A percentile compares a stretch with the other conserved stretches of the same genome.
These are phyloP conservation scores for Aphidius colemani DNA, from an alignment of 2,888 invertebrate genomes.

Conservation along the genomic window DNA sequence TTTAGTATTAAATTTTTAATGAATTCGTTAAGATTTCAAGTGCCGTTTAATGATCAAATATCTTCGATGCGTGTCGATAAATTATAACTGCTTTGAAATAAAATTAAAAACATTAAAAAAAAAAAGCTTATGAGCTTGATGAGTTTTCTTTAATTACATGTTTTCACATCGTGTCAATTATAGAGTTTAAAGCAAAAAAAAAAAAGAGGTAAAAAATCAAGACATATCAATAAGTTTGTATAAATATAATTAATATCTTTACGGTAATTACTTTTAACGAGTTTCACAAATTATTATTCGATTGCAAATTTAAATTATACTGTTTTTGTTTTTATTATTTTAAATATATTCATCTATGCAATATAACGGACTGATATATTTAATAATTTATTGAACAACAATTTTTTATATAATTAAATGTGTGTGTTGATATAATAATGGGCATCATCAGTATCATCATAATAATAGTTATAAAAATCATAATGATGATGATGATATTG, in stretches of 20 bases:
- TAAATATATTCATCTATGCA: too few species aligned
- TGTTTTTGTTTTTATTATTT: too few species aligned
- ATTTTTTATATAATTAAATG: too few species aligned
- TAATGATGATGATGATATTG: too few species aligned
- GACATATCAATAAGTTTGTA: too few species aligned
- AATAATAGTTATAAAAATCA: too few species aligned
- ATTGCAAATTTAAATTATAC: neutral
- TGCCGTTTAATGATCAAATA: conserved; percentile 13
- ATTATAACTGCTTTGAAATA: conserved; percentile 12
- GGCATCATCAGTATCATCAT: too few species aligned
- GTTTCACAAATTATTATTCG: neutral
- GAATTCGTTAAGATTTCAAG: neutral
- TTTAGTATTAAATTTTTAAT: too few species aligned
- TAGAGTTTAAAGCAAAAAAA: neutral
- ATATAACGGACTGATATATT: too few species aligned
- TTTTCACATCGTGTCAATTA: conserved; percentile 18
- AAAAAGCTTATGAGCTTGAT: conserved; percentile 16
- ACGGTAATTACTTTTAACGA: conserved; percentile 26
- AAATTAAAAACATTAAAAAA: conserved; percentile 20
- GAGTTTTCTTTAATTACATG: conserved; percentile 24
- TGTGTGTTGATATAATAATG: too few species aligned
- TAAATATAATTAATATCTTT: neutral
- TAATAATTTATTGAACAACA: too few species aligned
- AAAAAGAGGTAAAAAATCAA: neutral
- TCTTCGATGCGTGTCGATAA: conserved; percentile 15